Percentiles rank a stretch among this genome's conserved stretches.
These are phyloP conservation scores for Illadopsis cleaveri DNA, from an alignment of 2,113 vertebrate genomes.

Conservation along the genomic window DNA sequence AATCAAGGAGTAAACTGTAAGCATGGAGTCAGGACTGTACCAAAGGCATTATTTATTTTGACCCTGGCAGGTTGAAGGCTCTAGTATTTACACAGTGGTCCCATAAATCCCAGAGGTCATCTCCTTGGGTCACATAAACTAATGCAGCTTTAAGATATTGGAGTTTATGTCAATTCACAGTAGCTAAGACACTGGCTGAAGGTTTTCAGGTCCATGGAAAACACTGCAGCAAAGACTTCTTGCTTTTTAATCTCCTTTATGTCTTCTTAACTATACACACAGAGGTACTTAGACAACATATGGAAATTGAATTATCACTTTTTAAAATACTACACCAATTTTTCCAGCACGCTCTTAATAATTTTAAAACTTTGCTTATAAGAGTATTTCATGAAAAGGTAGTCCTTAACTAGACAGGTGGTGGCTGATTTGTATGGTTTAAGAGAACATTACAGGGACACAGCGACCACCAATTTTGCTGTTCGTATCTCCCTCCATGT, in stretches of 20 bases:
- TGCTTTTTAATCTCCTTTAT: not conserved
- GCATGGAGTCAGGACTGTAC: not conserved
- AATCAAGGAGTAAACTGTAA: not conserved
- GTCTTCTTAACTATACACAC: not conserved
- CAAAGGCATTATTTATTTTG: not conserved
- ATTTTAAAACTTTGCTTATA: not conserved
- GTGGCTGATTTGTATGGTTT: not conserved
- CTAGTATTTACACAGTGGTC: not conserved
- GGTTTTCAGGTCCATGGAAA: not conserved
- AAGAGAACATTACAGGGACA: not conserved
- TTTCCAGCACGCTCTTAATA: not conserved
- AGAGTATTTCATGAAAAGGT: not conserved
- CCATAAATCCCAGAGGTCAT: not conserved
- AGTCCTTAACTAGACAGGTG: not conserved
- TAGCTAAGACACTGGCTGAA: not conserved
- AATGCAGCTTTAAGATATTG: not conserved
- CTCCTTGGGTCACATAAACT: not conserved
- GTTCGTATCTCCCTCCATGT: fast-evolving
- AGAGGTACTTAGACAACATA: not conserved
- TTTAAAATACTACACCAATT: not conserved
- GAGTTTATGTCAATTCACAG: not conserved
- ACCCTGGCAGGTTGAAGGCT: not conserved
- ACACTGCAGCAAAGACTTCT: not conserved
- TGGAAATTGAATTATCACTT: not conserved
- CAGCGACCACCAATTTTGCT: not conserved